Conservation (phyloP, 2,888 invertebrate genomes). For the Sepiola atlantica region DNA sequence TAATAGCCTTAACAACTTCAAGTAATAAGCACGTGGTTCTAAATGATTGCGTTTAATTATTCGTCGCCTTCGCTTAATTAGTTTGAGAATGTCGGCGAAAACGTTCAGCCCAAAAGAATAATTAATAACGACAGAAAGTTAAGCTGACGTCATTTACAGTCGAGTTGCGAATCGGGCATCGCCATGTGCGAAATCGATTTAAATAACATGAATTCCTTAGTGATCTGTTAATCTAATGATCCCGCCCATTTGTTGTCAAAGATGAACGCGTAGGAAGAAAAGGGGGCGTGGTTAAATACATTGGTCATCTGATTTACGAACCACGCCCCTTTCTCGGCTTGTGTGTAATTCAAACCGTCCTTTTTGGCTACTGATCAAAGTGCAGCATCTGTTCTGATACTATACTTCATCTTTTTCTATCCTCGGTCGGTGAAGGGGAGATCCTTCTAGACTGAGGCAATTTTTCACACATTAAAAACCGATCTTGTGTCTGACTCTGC, state of each 20-base stretch:
- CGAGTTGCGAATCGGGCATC: background rate
- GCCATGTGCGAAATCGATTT: background rate
- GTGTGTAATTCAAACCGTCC: no score
- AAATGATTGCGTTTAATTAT: background rate
- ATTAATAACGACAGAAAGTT: background rate
- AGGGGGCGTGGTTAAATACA: no score
- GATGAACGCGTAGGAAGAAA: no score
- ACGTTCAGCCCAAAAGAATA: background rate
- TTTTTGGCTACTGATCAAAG: no score
- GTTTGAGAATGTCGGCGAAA: background rate
- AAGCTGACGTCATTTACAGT: background rate
- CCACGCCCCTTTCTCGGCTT: no score
- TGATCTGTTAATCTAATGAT: no score
- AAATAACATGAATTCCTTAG: background rate
- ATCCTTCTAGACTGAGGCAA: background rate
- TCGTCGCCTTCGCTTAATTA: background rate
- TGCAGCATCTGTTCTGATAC: no score
- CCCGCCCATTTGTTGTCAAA: no score
- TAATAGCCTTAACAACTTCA: background rate
- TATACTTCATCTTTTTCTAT: no score
- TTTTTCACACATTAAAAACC: no score
- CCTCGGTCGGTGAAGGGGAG: no score
- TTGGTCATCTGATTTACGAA: no score
- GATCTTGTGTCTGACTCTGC: background rate
- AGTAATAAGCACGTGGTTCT: background rate